Evolutionary conservation across 2,888 invertebrate genomes (phyloP), one percentile per base, ranked within the genome.

Genomic region (Scelioninae gen. 1): DNA sequence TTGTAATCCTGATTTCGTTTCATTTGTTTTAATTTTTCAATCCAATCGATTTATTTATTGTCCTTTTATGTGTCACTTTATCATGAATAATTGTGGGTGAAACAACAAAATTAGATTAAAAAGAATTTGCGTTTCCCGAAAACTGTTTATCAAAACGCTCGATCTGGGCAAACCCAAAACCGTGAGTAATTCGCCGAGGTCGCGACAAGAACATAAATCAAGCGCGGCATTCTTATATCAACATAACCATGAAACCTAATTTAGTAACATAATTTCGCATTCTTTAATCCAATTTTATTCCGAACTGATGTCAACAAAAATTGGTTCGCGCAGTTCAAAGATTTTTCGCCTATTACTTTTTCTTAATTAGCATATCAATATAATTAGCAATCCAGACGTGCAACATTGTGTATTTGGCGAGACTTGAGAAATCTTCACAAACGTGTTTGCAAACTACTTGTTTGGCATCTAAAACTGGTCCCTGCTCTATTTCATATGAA

Each of bases 381-480:
- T 56, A 66, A 77, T 77, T 77, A 77, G 53, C 76, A 68, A 71
- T 63, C 63, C 13, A 29, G 56, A 71, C 55, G 34, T 32, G 77
- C 55, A 62, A 69, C 77, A 69, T 63, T 69, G 69, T 77, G 15
- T 32, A 58, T 49, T 77, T 55, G 53, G 66, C 31, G 45, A 13
- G 53, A 34, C 58, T 40, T n/a, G 51, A 66, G 77, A 55, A 68
- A 77, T 77, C 62, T 29, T 60, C 47, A 11, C n/a, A 15, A 75
- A 75, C 66, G 66, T 56, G 77, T 71, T 78, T 62, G 11, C 51
- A 4, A 51, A 40, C 56, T 15, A 76, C 49, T 66, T 38, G 56
- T 65, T 72, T 43, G 38, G 55, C 63, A 10, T 47, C 40, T n/a
- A 13, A 56, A 65, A 69, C 63, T 63, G 56, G 53, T 71, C 29